Conservation (phyloP, 1,140 invertebrate species). For the Tetragonula clypearis region DNA sequence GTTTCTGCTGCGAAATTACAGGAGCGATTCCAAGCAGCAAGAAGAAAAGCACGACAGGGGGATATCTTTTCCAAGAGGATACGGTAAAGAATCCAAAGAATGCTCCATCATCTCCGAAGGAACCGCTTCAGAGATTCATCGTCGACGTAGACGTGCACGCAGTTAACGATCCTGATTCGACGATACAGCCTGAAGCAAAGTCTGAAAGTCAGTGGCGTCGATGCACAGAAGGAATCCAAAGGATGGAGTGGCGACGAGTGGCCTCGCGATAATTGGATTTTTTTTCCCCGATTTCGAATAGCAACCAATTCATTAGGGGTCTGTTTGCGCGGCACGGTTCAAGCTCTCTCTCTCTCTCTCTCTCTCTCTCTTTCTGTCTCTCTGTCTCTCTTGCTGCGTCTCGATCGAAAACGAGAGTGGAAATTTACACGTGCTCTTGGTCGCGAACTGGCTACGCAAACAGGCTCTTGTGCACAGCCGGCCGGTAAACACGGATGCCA, state of each 20-base stretch:
- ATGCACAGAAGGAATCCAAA: background rate
- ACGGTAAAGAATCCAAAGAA: constrained; percentile 7
- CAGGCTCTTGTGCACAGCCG: constrained; percentile 39
- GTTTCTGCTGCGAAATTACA: background rate
- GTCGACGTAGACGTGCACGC: background rate
- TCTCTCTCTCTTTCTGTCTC: too few species aligned
- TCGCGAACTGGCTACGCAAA: constrained; percentile 23
- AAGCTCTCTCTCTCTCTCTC: constrained; percentile 8
- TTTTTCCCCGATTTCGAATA: constrained; percentile 38
- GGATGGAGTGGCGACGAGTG: background rate
- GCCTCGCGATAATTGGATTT: constrained; percentile 31
- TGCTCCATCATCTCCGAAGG: background rate
- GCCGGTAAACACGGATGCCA: constrained; percentile 40
- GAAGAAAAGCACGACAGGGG: too few species aligned
- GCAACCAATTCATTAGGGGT: constrained; percentile 42
- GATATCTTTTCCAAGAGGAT: background rate
- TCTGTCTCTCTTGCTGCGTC: background rate
- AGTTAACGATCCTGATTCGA: background rate
- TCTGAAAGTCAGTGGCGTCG: background rate
- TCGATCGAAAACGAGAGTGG: constrained; percentile 41
- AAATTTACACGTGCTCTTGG: constrained; percentile 37
- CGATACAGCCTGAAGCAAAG: background rate
- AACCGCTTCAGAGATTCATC: background rate
- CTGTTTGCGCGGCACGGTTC: constrained; percentile 29
- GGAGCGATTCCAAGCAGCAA: too few species aligned